Evolutionary conservation across 2,113 vertebrate genomes (phyloP), one percentile per base, ranked within the genome.

Genomic region (Psephotus haematonotus): DNA sequence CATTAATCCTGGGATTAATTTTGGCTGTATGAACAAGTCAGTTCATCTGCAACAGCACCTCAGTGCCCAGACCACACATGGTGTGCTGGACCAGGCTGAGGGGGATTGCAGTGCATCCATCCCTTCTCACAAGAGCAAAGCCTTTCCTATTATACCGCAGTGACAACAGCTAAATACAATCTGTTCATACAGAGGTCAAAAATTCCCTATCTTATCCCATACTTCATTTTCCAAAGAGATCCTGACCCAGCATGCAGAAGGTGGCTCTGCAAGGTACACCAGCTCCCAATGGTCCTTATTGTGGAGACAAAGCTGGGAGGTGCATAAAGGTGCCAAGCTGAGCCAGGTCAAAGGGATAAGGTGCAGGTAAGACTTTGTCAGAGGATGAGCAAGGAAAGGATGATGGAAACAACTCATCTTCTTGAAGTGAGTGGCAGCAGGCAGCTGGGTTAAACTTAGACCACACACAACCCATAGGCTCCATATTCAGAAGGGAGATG

Each of bases 1-100:
- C 59, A 82, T 95, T 96, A 95, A 94, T 91, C 94, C 87, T 60
- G 71, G 87, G 92, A 96, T 88, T 96, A 96, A 95, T 76, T 89
- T 91, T 91, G 70, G 69, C 72, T 79, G 78, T 39, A 17, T 71
- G 82, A 82, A 52, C 55, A 82, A 93, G 80, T 68, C 77, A 9
- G 70, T 89, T 87, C 57, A 49, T 75, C 86, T 65, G 74, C 74
- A 84, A 50, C 52, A 95, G 77, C 74, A 95, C 87, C 89, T 95
- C 89, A 6, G 70, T 70, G 79, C 84, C 74, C 89, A 89, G 96
- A 94, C 94, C 95, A 95, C 94, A 95, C 95, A 93, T 75, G 81
- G 80, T 4, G 89, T 2, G 0, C 77, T 91, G 89, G 95, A 93
- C 93, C 74, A 87, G 52, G 62, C 74, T 71, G 65, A 91, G 84